Evolutionary conservation across 2,888 invertebrate genomes (phyloP).

Genomic region (Pheosia tremula): DNA sequence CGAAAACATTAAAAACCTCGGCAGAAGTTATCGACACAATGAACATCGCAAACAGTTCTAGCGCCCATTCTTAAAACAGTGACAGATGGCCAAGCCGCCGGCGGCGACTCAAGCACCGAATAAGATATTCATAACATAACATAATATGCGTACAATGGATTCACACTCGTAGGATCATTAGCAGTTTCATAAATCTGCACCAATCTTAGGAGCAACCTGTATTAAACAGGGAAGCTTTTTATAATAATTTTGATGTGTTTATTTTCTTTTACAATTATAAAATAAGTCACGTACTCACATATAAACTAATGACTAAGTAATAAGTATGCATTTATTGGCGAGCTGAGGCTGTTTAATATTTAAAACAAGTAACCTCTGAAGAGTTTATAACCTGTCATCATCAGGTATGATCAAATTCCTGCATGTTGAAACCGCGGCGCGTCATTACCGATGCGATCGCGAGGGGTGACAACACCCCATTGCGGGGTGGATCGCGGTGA

Average conservation of each 20-base stretch:
- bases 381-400: neutral
- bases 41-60: neutral
- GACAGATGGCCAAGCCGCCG: conserved; percentile 65
- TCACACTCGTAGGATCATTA: conserved; percentile 24
- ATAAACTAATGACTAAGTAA: too few species aligned
- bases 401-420: neutral
- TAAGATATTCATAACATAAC: conserved; percentile 48
- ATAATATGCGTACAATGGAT: neutral
- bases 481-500: conserved; percentile 57
- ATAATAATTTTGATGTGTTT: neutral
- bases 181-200: conserved; percentile 31
- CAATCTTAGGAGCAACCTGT: conserved; percentile 7
- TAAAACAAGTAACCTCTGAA: too few species aligned
- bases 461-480: conserved; percentile 38
- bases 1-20: too few species aligned
- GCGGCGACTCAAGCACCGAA: conserved; percentile 38
- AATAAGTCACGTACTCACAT: too few species aligned
- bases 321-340: too few species aligned
- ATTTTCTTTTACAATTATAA: too few species aligned
- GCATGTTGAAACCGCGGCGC: conserved; percentile 1
- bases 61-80: conserved; percentile 32
- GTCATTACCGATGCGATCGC: conserved; percentile 16
- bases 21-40: neutral
- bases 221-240: neutral
- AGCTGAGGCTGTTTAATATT: too few species aligned